These are phyloP conservation scores for Ardeotis arabs DNA, from an alignment of 2,113 vertebrate species.

Conservation along the genomic window DNA sequence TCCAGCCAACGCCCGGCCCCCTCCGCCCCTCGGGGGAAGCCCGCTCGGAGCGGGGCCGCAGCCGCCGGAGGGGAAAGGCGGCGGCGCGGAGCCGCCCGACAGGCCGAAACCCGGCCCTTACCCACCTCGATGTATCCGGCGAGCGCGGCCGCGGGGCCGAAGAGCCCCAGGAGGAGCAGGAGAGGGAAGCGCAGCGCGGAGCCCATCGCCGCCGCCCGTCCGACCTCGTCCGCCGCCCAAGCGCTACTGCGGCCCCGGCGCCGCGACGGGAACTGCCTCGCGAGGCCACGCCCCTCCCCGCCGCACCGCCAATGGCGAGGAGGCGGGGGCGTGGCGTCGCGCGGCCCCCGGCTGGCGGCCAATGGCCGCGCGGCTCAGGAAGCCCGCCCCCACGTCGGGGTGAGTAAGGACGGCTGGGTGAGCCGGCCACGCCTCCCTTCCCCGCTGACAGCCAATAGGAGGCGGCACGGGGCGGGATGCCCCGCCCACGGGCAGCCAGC, in stretches of 20 bases:
- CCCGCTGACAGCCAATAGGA: not conserved
- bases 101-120: no score
- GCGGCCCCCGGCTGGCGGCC: rapidly evolving
- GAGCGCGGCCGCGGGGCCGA: slow-evolving; percentile 72
- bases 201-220: not conserved
- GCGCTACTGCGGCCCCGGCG: slow-evolving; percentile 37
- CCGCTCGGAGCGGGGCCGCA: not conserved
- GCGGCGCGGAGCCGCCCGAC: not conserved
- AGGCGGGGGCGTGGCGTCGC: rapidly evolving
- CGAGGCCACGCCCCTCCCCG: not conserved
- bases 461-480: rapidly evolving
- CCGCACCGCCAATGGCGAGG: rapidly evolving
- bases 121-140: slow-evolving; percentile 87
- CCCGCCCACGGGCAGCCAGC: not conserved
- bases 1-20: not conserved
- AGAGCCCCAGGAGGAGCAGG: slow-evolving; percentile 74
- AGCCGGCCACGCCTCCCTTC: not conserved
- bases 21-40: not conserved
- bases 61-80: not conserved
- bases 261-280: slow-evolving; percentile 51
- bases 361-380: not conserved
- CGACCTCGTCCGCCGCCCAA: slow-evolving; percentile 34
- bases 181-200: slow-evolving; percentile 67
- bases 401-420: rapidly evolving
- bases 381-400: rapidly evolving